Conservation (phyloP, 2,888 invertebrate species). For the Xanthorhoe designata region DNA sequence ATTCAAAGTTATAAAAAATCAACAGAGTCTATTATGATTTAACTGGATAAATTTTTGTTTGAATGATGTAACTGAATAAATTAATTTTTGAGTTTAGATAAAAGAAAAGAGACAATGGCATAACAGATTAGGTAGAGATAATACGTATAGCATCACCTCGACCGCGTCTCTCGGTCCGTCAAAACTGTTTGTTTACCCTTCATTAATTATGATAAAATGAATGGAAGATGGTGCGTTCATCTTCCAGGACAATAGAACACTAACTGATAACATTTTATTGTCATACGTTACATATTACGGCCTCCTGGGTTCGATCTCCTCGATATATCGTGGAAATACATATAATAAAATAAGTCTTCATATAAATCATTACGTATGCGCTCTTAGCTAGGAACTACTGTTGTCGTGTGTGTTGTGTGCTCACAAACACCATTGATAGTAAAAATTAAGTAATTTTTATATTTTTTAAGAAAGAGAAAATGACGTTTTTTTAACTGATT, state of each 20-base stretch:
- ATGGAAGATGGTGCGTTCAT: too few relatives aligned
- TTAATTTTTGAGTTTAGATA: too few relatives aligned
- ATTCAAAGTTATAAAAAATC: too few relatives aligned
- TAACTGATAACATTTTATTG: conserved; percentile 30
- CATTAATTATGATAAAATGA: conserved; percentile 14
- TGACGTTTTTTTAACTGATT: too few relatives aligned
- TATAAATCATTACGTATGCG: neutral
- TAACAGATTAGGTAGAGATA: neutral
- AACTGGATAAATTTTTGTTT: too few relatives aligned
- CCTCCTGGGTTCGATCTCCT: conserved; percentile 22
- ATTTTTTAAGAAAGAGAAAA: too few relatives aligned
- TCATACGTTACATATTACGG: conserved; percentile 21
- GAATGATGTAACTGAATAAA: too few relatives aligned
- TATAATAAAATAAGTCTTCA: neutral
- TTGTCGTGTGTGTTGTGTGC: too few relatives aligned
- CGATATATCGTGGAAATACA: conserved; percentile 16
- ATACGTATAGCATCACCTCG: neutral
- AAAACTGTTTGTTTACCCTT: conserved; percentile 15
- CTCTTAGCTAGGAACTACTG: neutral
- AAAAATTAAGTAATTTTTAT: too few relatives aligned
- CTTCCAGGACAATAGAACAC: conserved; percentile 27
- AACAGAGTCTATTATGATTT: too few relatives aligned
- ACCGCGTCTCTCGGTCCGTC: neutral
- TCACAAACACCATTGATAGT: too few relatives aligned
- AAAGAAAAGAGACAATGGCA: too few relatives aligned